Conservation (phyloP, 2,888 invertebrate genomes). For the Caenorhabditis becei region DNA sequence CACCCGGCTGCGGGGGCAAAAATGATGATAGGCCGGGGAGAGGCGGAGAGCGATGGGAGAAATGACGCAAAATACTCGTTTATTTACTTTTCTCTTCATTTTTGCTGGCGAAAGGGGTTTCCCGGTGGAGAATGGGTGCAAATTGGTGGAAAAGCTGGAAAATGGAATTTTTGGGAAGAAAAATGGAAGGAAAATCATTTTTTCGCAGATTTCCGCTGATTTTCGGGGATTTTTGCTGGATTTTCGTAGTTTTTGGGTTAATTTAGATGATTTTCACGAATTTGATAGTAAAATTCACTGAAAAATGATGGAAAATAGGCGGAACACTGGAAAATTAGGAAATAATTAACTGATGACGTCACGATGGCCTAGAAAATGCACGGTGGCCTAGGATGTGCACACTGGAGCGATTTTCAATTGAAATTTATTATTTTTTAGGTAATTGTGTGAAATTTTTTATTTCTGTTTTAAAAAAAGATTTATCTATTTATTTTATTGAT, state of each 20-base stretch:
- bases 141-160: conserved; percentile 1
- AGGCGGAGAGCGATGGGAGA: conserved; percentile 16
- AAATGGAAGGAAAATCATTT: conserved; percentile 8
- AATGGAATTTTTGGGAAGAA: too few species aligned
- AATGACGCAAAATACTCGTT: conserved; percentile 8
- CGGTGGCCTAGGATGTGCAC: background rate
- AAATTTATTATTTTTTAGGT: background rate
- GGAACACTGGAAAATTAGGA: background rate
- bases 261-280: background rate
- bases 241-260: background rate
- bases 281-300: background rate
- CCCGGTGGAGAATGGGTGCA: background rate
- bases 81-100: conserved; percentile 6
- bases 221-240: too few species aligned
- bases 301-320: background rate
- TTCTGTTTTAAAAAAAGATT: too few species aligned
- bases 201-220: background rate
- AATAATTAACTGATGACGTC: background rate
- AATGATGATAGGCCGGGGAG: background rate
- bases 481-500: too few species aligned
- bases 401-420: background rate
- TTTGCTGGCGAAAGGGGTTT: conserved; percentile 1
- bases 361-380: background rate
- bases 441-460: too few species aligned
- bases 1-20: background rate